A percentile compares a stretch with the other conserved stretches of the same genome.
phyloP scores from a whole-genome alignment of 2,113 vertebrate species.

The Eonycteris spelaea region DNA sequence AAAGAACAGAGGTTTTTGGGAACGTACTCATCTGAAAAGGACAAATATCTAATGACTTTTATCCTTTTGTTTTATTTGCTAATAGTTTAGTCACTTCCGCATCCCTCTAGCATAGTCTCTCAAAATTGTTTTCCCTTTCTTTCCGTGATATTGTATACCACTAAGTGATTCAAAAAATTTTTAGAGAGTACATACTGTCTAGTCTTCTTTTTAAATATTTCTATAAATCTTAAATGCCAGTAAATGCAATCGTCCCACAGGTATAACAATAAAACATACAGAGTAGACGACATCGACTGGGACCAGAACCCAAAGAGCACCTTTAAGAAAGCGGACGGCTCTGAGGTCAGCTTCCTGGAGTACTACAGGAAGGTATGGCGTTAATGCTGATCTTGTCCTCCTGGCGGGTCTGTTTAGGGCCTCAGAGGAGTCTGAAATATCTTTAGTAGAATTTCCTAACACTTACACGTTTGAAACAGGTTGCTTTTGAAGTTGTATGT shows the following conservation, averaged over 20 bases:
- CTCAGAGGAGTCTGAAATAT: not conserved
- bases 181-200: not conserved
- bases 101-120: not conserved
- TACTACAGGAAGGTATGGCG: conserved; percentile 87
- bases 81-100: not conserved
- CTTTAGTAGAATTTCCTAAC: too few species aligned
- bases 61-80: not conserved
- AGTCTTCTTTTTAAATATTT: not conserved
- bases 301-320: conserved; percentile 90
- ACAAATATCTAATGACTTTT: not conserved
- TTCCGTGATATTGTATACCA: not conserved
- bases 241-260: conserved; percentile 70
- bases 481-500: not conserved
- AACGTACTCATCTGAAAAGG: not conserved
- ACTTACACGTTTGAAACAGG: not conserved
- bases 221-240: not conserved
- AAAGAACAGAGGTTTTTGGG: not conserved
- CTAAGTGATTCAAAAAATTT: not conserved
- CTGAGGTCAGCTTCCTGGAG: conserved; percentile 88
- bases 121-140: not conserved
- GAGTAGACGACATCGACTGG: conserved; percentile 95
- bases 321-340: conserved; percentile 89
- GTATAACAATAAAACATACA: conserved; percentile 97
- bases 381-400: too few species aligned
- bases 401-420: not conserved